Evolutionary conservation across 2,113 vertebrate species (phyloP).

Genomic region (Rhinogobius similis): DNA sequence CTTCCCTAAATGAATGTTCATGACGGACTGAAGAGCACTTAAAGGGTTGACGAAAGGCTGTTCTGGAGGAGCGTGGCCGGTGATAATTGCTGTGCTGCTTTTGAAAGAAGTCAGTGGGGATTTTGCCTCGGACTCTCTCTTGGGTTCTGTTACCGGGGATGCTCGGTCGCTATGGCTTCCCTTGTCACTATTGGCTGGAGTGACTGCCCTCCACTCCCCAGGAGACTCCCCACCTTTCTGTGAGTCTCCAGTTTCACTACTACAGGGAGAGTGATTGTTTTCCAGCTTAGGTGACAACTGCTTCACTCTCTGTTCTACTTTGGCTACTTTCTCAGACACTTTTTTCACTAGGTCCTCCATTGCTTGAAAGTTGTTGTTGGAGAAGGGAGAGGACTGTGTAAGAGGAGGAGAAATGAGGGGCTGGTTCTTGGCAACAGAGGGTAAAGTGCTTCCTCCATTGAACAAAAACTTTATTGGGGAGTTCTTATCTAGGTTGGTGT

Average conservation of each 20-base stretch:
- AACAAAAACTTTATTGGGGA: constrained; percentile 85
- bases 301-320: constrained; percentile 90
- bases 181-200: constrained; percentile 81
- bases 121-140: constrained; percentile 70
- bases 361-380: constrained; percentile 91
- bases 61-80: constrained; percentile 89
- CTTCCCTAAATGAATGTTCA: constrained; percentile 99
- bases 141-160: constrained; percentile 69
- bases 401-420: constrained; percentile 84
- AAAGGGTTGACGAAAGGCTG: constrained; percentile 97
- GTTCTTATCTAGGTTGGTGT: constrained; percentile 83
- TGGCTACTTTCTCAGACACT: constrained; percentile 91
- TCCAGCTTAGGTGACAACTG: constrained; percentile 84
- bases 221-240: constrained; percentile 77
- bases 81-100: constrained; percentile 90
- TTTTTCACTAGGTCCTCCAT: constrained; percentile 96
- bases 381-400: constrained; percentile 87
- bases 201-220: constrained; percentile 81
- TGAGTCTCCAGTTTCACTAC: constrained; percentile 84
- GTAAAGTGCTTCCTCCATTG: constrained; percentile 68
- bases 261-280: constrained; percentile 80
- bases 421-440: constrained; percentile 85
- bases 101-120: constrained; percentile 78
- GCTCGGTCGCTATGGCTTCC: constrained; percentile 70
- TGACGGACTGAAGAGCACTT: constrained; percentile 98